Base-by-base conservation (phyloP, 2,797 vertebrate species). In the Lepilemur septentrionalis region DNA sequence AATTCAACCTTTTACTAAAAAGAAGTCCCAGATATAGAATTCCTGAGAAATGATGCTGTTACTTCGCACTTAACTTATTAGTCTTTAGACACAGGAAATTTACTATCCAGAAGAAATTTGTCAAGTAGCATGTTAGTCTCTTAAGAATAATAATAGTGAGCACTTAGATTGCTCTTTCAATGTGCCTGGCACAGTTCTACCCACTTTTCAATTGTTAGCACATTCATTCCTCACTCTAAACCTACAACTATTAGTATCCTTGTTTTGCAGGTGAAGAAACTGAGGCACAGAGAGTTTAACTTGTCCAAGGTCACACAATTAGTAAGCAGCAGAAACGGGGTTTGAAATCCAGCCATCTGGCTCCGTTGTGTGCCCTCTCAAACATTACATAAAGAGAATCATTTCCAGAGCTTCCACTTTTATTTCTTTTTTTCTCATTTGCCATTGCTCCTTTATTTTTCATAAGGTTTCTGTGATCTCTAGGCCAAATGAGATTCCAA, bases 401-500 rank as follows among this genome's bases (percentile, higher is more conserved):
- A 92, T 93, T 98, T 96, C 76, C 55, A 91, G 48, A 93, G 59
- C 75, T 96, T 86, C 86, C 46, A 48, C 73, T 91, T 89, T 88
- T 90, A 43, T 91, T 94, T 63, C 65, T 55, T 28, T 93, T 89
- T 59, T 46, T 65, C 95, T 89, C 94, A 30, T 93, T 95, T 97
- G 25, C 89, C 88, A 96, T 96, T 96, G 87, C 84, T 95, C 73
- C 59, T 88, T 96, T 94, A 93, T 94, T 97, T 97, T 96, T 96
- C 90, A 87, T 88, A 95, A 93, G 81, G 94, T 94, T 97, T 97
- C 96, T 97, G n/a, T 97, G 96, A 97, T 98, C 97, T 97, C 96
- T 75, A 96, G 97, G 95, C 96, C 96, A 97, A 97, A 94, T 89
- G 96, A 98, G 97, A 94, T 94, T 97, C 97, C 95, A 93, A 97